Percentiles rank a stretch among this genome's conserved stretches.
These are phyloP conservation scores for Dysdera silvatica DNA, from an alignment of 1,140 invertebrate genomes.

Conservation along the genomic window DNA sequence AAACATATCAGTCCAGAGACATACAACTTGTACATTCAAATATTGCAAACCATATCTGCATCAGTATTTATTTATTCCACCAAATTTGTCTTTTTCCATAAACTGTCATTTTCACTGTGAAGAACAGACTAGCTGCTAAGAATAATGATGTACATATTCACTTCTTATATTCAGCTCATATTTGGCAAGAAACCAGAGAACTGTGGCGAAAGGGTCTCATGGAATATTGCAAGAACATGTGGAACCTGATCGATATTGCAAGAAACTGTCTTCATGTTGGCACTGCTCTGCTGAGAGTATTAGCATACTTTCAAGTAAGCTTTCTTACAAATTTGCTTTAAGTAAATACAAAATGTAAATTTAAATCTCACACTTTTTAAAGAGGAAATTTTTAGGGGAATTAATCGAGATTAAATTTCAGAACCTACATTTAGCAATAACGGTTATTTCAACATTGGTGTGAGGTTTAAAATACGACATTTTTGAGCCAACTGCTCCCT, in stretches of 20 bases:
- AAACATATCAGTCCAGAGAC: too few species aligned
- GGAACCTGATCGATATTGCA: conserved; percentile 98
- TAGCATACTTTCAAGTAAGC: conserved; percentile 78
- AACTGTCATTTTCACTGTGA: not conserved
- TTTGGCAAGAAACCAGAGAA: conserved; percentile 98
- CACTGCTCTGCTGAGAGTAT: conserved; percentile 82
- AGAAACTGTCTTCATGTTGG: conserved; percentile 96
- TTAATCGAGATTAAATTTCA: too few species aligned
- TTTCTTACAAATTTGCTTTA: conserved; percentile 8
- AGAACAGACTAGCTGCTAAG: not conserved
- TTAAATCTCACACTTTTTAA: too few species aligned
- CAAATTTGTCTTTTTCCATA: not conserved
- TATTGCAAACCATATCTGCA: too few species aligned
- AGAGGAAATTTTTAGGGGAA: too few species aligned
- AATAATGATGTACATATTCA: not conserved
- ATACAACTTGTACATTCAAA: too few species aligned
- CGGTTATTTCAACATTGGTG: too few species aligned
- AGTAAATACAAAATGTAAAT: not conserved
- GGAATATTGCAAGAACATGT: conserved; percentile 95
- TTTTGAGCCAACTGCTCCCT: too few species aligned
- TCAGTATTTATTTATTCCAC: not conserved
- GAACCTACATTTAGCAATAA: too few species aligned
- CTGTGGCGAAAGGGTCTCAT: conserved; percentile 92
- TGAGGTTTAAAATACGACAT: too few species aligned
- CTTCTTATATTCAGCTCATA: conserved; percentile 60